Base-by-base conservation (phyloP, 2,888 invertebrate species). In the Yponomeuta evonymella region DNA sequence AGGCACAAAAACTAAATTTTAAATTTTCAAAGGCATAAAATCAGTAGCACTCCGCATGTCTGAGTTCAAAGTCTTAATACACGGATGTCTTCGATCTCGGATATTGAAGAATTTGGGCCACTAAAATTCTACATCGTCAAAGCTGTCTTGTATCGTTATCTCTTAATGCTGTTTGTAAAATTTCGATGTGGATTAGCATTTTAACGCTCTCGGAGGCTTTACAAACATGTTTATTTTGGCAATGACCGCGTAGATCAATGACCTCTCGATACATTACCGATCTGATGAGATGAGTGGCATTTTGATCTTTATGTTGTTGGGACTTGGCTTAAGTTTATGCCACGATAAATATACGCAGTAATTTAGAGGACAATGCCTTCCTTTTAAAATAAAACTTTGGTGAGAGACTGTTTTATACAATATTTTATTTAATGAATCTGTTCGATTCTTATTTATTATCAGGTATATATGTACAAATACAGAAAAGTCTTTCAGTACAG, bases 171-270 rank as follows among this genome's bases (percentile, higher is more conserved):
- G 74, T 12, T 74, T 72, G 68, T 69, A 64, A 71, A 70, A 72
- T 23, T 66, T 67, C 68, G 33, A 30, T 5, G 29, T 65, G 23
- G 78, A 82, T 88, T 87, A 79, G 75, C 85, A 84, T 86, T 81
- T 90, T 88, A 88, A 82, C 71, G 83, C 84, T 84, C 51, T 58
- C 51, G 51, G 51, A 58, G 51, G 51, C 51, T 58, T 58, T 58
- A 58, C 51, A 30, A 80, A 79, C 83, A 81, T 81, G 83, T 85
- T 77, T 86, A 89, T 90, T 70, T 91, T 87, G 90, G 89, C 90
- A 90, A 90, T 90, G 90, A 90, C 89, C 90, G 83, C 87, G 74
- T 78, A 77, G 89, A 80, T 88, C 89, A 80, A 82, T 84, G 85
- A 87, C 81, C 89, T 69, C 23, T 78, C 83, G 74, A 70, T 73